Evolutionary conservation across 2,888 invertebrate species (phyloP).

Genomic region (Taenaris catops): DNA sequence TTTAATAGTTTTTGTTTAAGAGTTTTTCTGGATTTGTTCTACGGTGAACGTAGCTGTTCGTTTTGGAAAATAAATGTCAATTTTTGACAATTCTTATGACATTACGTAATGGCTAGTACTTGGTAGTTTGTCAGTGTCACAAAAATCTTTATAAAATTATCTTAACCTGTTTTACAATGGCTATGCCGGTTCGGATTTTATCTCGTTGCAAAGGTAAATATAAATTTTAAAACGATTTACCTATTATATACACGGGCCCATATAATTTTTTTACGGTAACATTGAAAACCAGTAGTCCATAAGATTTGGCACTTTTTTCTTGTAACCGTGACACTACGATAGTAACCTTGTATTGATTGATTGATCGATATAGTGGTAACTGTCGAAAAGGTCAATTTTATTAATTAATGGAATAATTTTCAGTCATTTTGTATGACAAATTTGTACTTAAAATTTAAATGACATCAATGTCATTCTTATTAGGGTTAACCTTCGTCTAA

Average conservation of each 20-base stretch:
- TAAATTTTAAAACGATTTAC: no score
- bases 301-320: no score
- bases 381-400: slow-evolving; percentile 1
- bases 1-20: no score
- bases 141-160: slow-evolving; percentile 34
- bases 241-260: no score
- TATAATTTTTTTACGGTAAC: no score
- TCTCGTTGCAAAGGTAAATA: slow-evolving; percentile 77
- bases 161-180: slow-evolving; percentile 63
- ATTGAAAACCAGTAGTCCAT: no score
- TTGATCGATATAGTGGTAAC: slow-evolving; percentile 11
- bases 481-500: slow-evolving; percentile 63
- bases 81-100: slow-evolving; percentile 11
- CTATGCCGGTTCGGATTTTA: slow-evolving; percentile 79
- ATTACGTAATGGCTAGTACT: slow-evolving; percentile 54
- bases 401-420: slow-evolving; percentile 8
- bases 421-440: no score
- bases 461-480: slow-evolving; percentile 49
- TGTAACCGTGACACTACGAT: slow-evolving; percentile 26
- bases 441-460: slow-evolving; percentile 21
- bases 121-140: slow-evolving; percentile 58
- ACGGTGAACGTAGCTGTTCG: no score
- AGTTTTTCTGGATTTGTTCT: no score
- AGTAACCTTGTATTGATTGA: slow-evolving; percentile 37
- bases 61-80: no score